Evolutionary conservation across 1,140 invertebrate genomes (phyloP).

Genomic region (Holcopasites calliopsidis): DNA sequence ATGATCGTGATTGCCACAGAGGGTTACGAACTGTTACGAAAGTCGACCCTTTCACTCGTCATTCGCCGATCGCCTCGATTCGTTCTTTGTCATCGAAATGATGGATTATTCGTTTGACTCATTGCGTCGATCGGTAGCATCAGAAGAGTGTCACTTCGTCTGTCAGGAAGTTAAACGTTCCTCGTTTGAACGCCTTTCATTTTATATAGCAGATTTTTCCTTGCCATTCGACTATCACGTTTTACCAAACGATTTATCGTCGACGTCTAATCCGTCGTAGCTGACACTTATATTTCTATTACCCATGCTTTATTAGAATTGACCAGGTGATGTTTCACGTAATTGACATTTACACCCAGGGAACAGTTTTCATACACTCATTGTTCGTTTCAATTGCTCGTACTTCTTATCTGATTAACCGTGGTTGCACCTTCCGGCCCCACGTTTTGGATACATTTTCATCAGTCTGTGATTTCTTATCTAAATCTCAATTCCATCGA

Average conservation of each 20-base stretch:
- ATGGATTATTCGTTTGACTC: slow-evolving; percentile 29
- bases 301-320: neutral
- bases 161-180: neutral
- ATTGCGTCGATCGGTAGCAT: neutral
- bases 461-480: neutral
- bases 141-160: neutral
- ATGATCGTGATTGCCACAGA: neutral
- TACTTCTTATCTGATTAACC: slow-evolving; percentile 1
- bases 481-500: neutral
- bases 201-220: neutral
- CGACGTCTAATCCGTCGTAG: neutral
- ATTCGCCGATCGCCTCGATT: neutral
- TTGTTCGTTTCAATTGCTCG: neutral
- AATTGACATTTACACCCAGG: slow-evolving; percentile 25
- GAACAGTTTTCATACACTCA: slow-evolving; percentile 9
- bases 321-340: slow-evolving; percentile 23
- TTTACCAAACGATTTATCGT: neutral
- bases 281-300: slow-evolving; percentile 40
- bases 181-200: neutral
- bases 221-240: neutral
- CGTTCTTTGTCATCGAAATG: neutral
- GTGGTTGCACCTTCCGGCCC: slow-evolving; percentile 9
- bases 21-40: slow-evolving; percentile 5
- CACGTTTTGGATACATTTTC: neutral
- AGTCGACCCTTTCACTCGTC: neutral